These are phyloP conservation scores for Drosophila tristis DNA, from an alignment of 1,140 invertebrate genomes.

Conservation along the genomic window DNA sequence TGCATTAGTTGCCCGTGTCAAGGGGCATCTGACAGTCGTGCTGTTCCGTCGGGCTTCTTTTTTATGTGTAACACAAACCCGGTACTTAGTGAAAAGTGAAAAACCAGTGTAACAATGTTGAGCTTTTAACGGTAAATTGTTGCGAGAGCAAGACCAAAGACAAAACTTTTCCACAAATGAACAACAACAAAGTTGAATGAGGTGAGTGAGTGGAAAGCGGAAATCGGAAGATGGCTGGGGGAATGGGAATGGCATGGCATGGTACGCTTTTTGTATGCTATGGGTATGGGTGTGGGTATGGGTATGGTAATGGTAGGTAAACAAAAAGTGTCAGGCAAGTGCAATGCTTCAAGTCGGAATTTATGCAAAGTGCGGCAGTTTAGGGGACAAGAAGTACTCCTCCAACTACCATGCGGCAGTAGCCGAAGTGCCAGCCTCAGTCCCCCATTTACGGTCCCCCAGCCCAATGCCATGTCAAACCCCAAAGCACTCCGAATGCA, in stretches of 20 bases:
- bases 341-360: constrained; percentile 75
- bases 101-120: constrained; percentile 81
- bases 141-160: constrained; percentile 62
- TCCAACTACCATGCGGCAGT: not conserved
- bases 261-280: not conserved
- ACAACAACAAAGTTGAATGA: constrained; percentile 64
- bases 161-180: constrained; percentile 72
- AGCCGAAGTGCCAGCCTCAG: not conserved
- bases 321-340: constrained; percentile 78
- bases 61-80: constrained; percentile 76
- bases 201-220: constrained; percentile 27
- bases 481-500: constrained; percentile 41
- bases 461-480: not conserved
- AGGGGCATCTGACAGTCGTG: no score
- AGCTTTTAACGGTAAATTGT: constrained; percentile 79
- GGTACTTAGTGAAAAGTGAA: constrained; percentile 80
- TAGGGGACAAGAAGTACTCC: constrained; percentile 38
- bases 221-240: constrained; percentile 6
- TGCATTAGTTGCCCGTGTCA: no score
- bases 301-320: constrained; percentile 32
- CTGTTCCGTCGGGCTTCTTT: constrained; percentile 28
- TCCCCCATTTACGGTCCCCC: not conserved
- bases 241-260: not conserved
- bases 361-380: constrained; percentile 75
- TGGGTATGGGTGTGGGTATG: not conserved